Base-by-base conservation (phyloP, 2,888 invertebrate genomes). In the Sphaeridia pumilis region DNA sequence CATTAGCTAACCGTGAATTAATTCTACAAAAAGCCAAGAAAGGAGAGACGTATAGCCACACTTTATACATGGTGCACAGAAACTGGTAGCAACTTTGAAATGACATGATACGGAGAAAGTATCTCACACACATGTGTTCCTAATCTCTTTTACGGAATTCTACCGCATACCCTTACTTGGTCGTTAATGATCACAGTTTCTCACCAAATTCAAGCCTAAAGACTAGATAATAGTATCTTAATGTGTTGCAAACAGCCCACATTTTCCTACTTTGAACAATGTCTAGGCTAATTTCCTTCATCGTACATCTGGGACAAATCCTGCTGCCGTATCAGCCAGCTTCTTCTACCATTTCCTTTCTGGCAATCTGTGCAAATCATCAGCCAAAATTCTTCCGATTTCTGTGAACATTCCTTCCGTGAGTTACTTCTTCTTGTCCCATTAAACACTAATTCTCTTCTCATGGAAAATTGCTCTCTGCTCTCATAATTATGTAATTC, bases 181-280 rank as follows among this genome's bases (percentile, higher is more conserved):
- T 17, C 38, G 38, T 17, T 38, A 38, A 38, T 38, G 38, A 38
- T 38, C 38, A 38, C 38, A 38, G 17, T 38, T 20, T 38, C 38
- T 38, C 38, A 38, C 38, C 38, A 38, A 38, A 38, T 38, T 20
- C 17, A 17, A 38, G 20, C 38, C 38, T 38, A 38, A 38, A 38
- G 38, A 38, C 38, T 38, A 38, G 38, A 17, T 38, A 38, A 38
- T 38, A 38, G 38, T 38, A 38, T 38, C 38, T 38, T 38, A 38
- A 38, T 38, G 38, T 38, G 17, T 38, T 38, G 38, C 38, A 38
- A 38, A 38, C 10, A 38, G 38, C 38, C 20, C 7, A 38, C 38
- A 38, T 20, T 38, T n/a, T n/a, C n/a, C n/a, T 38, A 38, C 38
- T 14, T 38, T 38, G 12, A 14, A 17, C 38, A 7, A 38, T 20